These are phyloP conservation scores for Pardalotus punctatus DNA, from an alignment of 2,113 vertebrate species.

Conservation along the genomic window DNA sequence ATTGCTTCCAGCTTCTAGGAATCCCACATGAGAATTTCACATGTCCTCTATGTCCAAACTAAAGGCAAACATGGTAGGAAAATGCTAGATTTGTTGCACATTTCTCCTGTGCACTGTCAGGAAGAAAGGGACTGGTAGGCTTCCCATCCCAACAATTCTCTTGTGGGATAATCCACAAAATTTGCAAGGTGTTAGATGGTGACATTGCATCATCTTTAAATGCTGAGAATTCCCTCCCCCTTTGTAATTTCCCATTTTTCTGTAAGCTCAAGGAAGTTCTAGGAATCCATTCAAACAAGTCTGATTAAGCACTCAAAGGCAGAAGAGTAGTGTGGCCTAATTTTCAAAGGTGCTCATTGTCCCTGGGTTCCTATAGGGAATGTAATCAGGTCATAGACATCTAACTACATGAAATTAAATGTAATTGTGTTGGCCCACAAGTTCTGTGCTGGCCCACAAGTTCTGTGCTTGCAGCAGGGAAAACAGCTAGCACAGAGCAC, in stretches of 20 bases:
- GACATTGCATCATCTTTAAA: background rate
- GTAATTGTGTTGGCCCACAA: background rate
- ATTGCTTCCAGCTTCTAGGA: background rate
- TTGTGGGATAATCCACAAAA: background rate
- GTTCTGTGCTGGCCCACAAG: no score
- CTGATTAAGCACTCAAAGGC: background rate
- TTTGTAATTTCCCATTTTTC: no score
- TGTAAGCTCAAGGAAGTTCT: background rate
- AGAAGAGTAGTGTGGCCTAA: background rate
- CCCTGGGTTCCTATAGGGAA: background rate
- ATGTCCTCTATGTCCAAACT: background rate
- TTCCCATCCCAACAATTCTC: background rate
- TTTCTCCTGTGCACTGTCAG: background rate
- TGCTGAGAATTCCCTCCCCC: background rate
- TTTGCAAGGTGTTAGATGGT: background rate
- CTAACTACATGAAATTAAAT: background rate
- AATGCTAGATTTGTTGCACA: no score
- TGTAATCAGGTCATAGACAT: background rate
- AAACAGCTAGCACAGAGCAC: background rate
- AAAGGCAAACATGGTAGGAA: background rate
- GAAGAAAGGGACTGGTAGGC: background rate
- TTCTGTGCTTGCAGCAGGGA: background rate
- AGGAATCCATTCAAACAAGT: background rate
- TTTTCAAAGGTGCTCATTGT: background rate
- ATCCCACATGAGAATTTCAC: background rate